These are phyloP conservation scores for Cliona cf. orientalis DNA, from an alignment of 37 sponge, comb jelly and placozoan genomes.

Conservation along the genomic window DNA sequence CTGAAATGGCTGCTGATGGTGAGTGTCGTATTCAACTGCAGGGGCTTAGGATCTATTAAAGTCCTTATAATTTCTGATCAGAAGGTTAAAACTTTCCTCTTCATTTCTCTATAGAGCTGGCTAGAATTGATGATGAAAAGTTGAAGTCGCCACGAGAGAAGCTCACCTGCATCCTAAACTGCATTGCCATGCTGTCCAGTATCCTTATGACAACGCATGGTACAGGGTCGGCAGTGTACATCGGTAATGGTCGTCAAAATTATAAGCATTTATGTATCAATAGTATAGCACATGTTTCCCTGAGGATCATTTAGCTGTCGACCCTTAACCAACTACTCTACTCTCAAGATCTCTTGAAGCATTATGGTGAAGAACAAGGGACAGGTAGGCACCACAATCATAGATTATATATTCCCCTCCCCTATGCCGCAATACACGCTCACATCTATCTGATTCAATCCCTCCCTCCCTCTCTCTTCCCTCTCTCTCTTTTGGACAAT, in stretches of 20 bases:
- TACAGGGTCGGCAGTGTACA: conserved; percentile 7
- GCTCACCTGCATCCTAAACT: conserved; percentile 68
- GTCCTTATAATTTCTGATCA: background rate
- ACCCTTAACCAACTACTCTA: conserved; percentile 17
- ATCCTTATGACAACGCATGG: conserved; percentile 33
- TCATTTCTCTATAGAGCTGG: conserved; percentile 27
- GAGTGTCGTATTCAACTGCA: background rate
- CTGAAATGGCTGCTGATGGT: conserved; percentile 57
- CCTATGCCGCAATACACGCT: background rate
- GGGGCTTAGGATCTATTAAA: background rate
- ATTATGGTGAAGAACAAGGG: conserved; percentile 25
- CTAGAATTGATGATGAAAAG: conserved; percentile 12
- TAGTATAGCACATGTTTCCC: background rate
- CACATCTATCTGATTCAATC: background rate
- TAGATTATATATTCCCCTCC: background rate
- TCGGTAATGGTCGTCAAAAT: too few species aligned
- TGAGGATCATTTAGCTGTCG: background rate
- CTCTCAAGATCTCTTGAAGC: conserved; percentile 40
- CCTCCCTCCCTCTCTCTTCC: background rate
- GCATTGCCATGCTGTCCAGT: conserved; percentile 64
- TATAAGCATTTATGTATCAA: too few species aligned
- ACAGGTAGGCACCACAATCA: conserved; percentile 13
- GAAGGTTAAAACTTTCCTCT: background rate
- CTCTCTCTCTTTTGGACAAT: background rate
- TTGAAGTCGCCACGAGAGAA: conserved; percentile 69